Evolutionary conservation across 2,888 invertebrate species (phyloP).

Genomic region (Rhogogaster chlorosoma): DNA sequence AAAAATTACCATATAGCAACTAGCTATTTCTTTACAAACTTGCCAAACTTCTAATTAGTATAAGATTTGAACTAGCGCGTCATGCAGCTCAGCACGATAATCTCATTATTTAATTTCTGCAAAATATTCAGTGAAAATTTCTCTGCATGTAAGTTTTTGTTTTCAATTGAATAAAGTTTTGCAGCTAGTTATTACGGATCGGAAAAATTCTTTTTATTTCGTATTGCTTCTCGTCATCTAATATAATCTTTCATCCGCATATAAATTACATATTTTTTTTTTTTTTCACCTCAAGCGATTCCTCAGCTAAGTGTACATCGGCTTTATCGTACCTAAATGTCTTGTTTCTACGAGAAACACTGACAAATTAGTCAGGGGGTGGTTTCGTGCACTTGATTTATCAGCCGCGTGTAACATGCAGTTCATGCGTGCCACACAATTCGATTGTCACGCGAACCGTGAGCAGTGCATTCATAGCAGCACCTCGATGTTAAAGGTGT

Average conservation of each 20-base stretch:
- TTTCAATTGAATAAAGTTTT: background rate
- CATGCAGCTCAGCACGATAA: background rate
- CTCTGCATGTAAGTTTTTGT: background rate
- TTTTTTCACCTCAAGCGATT: background rate
- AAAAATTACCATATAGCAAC: background rate
- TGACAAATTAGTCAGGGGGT: conserved; percentile 65
- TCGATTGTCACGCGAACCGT: conserved; percentile 36
- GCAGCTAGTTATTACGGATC: background rate
- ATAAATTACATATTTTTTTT: conserved; percentile 7
- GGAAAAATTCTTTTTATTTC: background rate
- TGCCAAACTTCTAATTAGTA: background rate
- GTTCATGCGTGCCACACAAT: conserved; percentile 60
- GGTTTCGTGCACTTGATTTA: conserved; percentile 62
- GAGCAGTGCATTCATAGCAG: background rate
- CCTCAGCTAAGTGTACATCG: conserved; percentile 13
- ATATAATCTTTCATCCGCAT: conserved; percentile 3
- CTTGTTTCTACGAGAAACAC: conserved; percentile 59
- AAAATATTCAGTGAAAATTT: background rate
- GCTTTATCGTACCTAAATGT: conserved; percentile 52
- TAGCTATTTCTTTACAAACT: background rate
- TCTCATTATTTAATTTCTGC: background rate
- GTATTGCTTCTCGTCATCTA: background rate
- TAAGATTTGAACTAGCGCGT: too few relatives aligned
- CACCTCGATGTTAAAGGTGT: conserved; percentile 6
- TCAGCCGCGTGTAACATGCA: conserved; percentile 64